Percentiles rank a stretch among this genome's conserved stretches.
Conservation (phyloP, 2,113 vertebrate genomes). For the Microtus oregoni region DNA sequence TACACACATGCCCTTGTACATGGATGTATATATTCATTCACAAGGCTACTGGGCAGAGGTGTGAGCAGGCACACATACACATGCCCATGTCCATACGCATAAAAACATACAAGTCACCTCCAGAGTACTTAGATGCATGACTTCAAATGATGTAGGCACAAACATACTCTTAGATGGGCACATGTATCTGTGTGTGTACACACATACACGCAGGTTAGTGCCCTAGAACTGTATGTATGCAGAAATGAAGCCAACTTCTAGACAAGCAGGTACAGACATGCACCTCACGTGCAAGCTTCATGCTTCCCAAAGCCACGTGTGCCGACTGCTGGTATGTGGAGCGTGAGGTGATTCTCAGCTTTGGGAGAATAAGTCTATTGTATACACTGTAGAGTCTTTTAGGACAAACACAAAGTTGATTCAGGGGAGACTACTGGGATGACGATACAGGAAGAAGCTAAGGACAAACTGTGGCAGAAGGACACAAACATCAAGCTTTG, state of each 20-base stretch:
- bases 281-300: neutral
- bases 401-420: constrained; percentile 6
- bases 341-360: neutral
- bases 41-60: neutral
- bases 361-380: neutral
- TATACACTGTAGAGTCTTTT: neutral
- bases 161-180: no score
- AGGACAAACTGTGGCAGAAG: neutral
- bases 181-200: accelerated
- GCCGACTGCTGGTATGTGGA: neutral
- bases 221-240: neutral
- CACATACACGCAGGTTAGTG: neutral
- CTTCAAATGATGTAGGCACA: neutral
- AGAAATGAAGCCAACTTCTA: neutral
- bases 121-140: neutral
- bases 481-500: neutral
- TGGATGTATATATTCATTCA: neutral
- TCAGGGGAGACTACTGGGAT: neutral
- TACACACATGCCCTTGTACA: neutral
- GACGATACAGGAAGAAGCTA: neutral
- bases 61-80: neutral
- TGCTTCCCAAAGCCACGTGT: neutral
- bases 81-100: neutral
- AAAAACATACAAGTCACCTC: neutral
- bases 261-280: no score